Base-by-base conservation (phyloP, 2,113 vertebrate species). In the Sigmodon hispidus region DNA sequence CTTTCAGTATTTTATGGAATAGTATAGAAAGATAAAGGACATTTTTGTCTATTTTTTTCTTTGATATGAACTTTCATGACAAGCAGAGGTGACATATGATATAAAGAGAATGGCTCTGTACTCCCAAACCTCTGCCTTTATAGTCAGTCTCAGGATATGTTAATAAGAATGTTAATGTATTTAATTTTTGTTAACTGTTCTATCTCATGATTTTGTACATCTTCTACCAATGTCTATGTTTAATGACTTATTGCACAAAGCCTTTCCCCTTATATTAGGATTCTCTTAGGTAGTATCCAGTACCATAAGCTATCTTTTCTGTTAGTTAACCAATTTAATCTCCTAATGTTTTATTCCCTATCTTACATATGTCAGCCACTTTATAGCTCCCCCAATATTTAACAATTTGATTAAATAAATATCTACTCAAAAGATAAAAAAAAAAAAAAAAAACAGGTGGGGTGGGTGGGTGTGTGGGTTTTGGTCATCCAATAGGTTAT, bases 341-440 rank as follows among this genome's bases (percentile, higher is more conserved):
- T 91, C 6, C 63, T 75, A 50, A 63, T 70, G 63, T 96, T 90
- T 80, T 65, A n/a, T 65, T 88, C 4, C 7, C n/a, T 87, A 61
- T 83, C 36, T 79, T 86, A 89, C 67, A 96, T 69, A 89, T 96
- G 91, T 48, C 45, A 90, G 65, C 15, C 91, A 70, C 70, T 96
- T 96, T 90, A 69, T 45, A 65, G 45, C 90, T 96, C 91, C 89
- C 92, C 73, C 95, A 96, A 92, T 81, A 61, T 90, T 96, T 97
- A 90, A 90, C 29, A 31, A 52, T 67, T 87, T 91, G 77, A 95
- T 97, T 93, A 97, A 96, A 97, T n/a, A 96, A 95, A 94, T 96
- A 92, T 96, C n/a, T 94, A 31, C 48, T 94, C 88, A 90, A 59
- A 90, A 87, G n/a, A 92, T n/a, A 17, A 87, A 95, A 89, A 94